phyloP scores from a whole-genome alignment of 2,797 vertebrate species.

The Danio choprae region DNA sequence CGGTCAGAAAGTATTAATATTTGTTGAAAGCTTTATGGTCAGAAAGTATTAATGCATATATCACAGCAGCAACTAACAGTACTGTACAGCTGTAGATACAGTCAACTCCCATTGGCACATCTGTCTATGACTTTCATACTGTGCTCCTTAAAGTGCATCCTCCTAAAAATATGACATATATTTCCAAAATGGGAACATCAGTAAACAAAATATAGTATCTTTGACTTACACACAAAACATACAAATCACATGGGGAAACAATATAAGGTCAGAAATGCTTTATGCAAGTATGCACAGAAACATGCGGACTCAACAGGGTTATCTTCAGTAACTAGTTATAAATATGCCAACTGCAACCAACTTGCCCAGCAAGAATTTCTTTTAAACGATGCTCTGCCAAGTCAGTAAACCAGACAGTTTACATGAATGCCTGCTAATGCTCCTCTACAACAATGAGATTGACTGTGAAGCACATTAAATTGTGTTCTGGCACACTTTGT shows the following conservation, averaged over 20 bases:
- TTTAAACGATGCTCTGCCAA: background rate
- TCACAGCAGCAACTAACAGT: slow-evolving; percentile 24
- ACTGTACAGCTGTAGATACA: slow-evolving; percentile 5
- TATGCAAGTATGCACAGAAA: background rate
- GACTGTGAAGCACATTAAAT: background rate
- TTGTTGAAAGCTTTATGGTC: slow-evolving; percentile 10
- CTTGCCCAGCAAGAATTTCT: background rate
- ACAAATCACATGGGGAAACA: slow-evolving; percentile 12
- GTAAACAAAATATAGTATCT: slow-evolving; percentile 36
- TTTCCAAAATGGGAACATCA: background rate
- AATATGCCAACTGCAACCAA: background rate
- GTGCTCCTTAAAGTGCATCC: slow-evolving; percentile 40
- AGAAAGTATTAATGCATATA: slow-evolving; percentile 10
- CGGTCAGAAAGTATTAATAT: background rate
- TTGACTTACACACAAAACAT: background rate
- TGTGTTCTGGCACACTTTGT: background rate
- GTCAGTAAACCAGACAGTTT: background rate
- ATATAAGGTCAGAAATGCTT: background rate
- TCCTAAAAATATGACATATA: background rate
- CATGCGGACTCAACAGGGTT: background rate
- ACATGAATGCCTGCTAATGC: background rate
- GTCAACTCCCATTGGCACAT: background rate
- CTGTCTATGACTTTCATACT: background rate
- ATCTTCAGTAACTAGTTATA: background rate
- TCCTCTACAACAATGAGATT: background rate